These are phyloP conservation scores for Bostrychus sinensis DNA, from an alignment of 2,113 vertebrate species.

Conservation along the genomic window DNA sequence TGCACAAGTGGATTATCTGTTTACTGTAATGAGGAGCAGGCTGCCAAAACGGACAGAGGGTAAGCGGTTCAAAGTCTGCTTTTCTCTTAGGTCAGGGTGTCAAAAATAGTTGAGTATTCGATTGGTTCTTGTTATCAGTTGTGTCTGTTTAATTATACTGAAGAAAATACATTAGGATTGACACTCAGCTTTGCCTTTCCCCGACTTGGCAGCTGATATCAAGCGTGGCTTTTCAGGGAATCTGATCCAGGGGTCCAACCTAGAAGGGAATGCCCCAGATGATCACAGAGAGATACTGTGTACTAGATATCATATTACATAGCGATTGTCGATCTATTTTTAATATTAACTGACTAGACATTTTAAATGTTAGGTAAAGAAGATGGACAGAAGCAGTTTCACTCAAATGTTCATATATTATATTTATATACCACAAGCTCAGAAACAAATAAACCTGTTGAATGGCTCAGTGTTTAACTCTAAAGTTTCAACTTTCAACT, in stretches of 20 bases:
- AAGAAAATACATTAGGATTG: background rate
- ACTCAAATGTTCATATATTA: no score
- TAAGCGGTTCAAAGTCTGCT: conserved; percentile 2
- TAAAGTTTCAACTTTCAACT: no score
- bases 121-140: background rate
- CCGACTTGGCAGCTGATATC: conserved; percentile 13
- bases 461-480: no score
- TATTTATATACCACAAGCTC: no score
- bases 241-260: conserved; percentile 47
- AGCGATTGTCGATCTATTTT: conserved; percentile 64
- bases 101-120: background rate
- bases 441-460: no score
- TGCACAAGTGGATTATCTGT: conserved; percentile 24
- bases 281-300: conserved; percentile 42
- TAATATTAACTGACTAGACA: conserved; percentile 20
- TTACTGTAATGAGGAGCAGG: background rate
- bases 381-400: no score
- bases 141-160: background rate
- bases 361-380: background rate
- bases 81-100: background rate
- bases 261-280: conserved; percentile 65
- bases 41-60: background rate
- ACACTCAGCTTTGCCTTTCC: background rate
- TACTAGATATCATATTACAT: conserved; percentile 53
- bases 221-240: conserved; percentile 52